Base-by-base conservation (phyloP, 2,888 invertebrate genomes). In the Sminthurinus aureus region DNA sequence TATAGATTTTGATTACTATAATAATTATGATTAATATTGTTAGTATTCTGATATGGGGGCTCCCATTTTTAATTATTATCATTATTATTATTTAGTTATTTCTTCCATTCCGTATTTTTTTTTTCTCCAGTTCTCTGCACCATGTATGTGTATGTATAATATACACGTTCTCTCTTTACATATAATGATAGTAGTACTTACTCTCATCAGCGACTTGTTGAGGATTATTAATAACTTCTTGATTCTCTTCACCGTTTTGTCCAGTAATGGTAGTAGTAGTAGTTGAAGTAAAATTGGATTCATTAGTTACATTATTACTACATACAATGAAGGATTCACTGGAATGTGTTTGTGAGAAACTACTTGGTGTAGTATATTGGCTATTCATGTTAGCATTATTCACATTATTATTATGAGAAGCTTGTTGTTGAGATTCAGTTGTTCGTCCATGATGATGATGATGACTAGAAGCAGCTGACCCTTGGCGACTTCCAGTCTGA, bases 401-500 rank as follows among this genome's bases (percentile, higher is more conserved):
- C 58, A 86, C 38, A 15, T 84, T 84, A 77, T 85, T 85, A 66
- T 81, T 85, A 38, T 85, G 83, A 15, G 84, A 81, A 75, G 76
- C 75, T 6, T 83, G 77, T 6, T 83, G 77, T 4, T 15, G 67
- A 6, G 64, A 18, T n/a, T 67, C 69, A n/a, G 50, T n/a, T 67
- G 24, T 13, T 38, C 38, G 38, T 38, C 38, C 38, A 38, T 38
- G 38, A 50, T 15, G n/a, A n/a, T n/a, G n/a, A n/a, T n/a, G n/a
- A n/a, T n/a, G n/a, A n/a, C n/a, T 51, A 24, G 8, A 4, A 22
- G 52, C 3, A 24, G 13, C 20, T n/a, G 75, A 52, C 38, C 76
- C 77, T 0, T 88, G 87, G 0, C 22, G 11, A 20, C 6, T 26
- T 26, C 79, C 80, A 1, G 89, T 88, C 79, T 89, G 89, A 75